phyloP scores from a whole-genome alignment of 2,888 invertebrate species.

The Boloria euphrosyne region DNA sequence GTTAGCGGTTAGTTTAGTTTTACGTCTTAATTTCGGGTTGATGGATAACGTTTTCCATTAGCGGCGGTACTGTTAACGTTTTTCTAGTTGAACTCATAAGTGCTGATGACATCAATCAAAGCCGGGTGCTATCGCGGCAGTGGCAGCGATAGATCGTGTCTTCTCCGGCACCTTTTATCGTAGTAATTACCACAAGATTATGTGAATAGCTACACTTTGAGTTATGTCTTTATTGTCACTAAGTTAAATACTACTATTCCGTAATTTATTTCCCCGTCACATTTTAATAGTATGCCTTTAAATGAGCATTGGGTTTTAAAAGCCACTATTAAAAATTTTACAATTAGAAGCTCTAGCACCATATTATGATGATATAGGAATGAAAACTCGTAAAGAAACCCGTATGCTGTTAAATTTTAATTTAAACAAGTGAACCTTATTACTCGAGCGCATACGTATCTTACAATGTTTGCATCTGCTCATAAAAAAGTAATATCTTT shows the following conservation, averaged over 20 bases:
- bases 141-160: slow-evolving; percentile 71
- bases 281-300: slow-evolving; percentile 14
- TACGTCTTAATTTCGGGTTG: slow-evolving; percentile 67
- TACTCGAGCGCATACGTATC: slow-evolving; percentile 52
- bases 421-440: slow-evolving; percentile 61
- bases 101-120: slow-evolving; percentile 71
- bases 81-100: slow-evolving; percentile 61
- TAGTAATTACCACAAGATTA: slow-evolving; percentile 42
- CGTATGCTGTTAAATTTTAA: slow-evolving; percentile 61
- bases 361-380: slow-evolving; percentile 27
- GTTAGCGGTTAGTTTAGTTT: slow-evolving; percentile 45
- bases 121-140: slow-evolving; percentile 60
- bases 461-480: slow-evolving; percentile 67
- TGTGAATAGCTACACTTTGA: slow-evolving; percentile 35
- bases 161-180: slow-evolving; percentile 65
- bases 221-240: slow-evolving; percentile 42
- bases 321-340: slow-evolving; percentile 17
- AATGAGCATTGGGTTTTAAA: slow-evolving; percentile 13
- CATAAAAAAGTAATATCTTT: slow-evolving; percentile 64
- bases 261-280: slow-evolving; percentile 12
- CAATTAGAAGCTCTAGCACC: slow-evolving; percentile 11
- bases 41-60: slow-evolving; percentile 74
- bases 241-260: slow-evolving; percentile 21
- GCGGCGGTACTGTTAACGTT: slow-evolving; percentile 69
- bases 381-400: slow-evolving; percentile 50